Evolutionary conservation across 2,797 vertebrate genomes (phyloP).

Genomic region (Myotis pilosus): DNA sequence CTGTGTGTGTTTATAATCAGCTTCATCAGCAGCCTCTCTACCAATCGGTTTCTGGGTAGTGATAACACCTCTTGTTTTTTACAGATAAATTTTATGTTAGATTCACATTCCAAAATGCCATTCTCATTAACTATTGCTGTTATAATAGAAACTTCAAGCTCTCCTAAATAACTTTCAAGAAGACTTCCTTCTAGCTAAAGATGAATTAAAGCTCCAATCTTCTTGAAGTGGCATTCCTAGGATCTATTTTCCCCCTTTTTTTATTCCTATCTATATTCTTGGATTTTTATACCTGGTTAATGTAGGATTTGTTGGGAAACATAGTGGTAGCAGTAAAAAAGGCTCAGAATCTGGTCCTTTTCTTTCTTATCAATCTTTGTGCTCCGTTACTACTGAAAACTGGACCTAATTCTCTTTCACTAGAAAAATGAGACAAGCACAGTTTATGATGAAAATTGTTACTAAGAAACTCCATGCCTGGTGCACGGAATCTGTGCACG

Average conservation of each 20-base stretch:
- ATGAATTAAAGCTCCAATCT: neutral
- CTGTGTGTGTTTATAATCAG: neutral
- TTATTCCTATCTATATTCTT: neutral
- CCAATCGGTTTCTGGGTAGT: slow-evolving; percentile 8
- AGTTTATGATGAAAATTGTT: neutral
- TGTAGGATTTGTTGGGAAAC: neutral
- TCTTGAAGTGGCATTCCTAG: neutral
- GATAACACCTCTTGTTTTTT: slow-evolving; percentile 35
- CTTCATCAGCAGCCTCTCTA: neutral
- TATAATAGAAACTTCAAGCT: neutral
- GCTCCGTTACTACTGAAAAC: neutral
- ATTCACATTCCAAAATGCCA: slow-evolving; percentile 11
- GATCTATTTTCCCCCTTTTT: neutral
- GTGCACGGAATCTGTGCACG: too few species aligned
- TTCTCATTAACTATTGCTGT: slow-evolving; percentile 8
- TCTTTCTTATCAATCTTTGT: neutral
- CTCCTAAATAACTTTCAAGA: slow-evolving; percentile 35
- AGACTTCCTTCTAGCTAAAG: slow-evolving; percentile 33
- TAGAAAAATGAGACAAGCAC: slow-evolving; percentile 9
- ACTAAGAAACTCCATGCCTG: neutral
- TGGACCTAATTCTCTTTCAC: neutral
- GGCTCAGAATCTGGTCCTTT: slow-evolving; percentile 7
- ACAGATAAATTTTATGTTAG: slow-evolving; percentile 7
- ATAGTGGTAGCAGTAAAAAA: neutral
- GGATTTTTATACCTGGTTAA: neutral